Evolutionary conservation across 2,113 vertebrate species (phyloP), one percentile per base, ranked within the genome.

Genomic region (Malurus cyaneus): DNA sequence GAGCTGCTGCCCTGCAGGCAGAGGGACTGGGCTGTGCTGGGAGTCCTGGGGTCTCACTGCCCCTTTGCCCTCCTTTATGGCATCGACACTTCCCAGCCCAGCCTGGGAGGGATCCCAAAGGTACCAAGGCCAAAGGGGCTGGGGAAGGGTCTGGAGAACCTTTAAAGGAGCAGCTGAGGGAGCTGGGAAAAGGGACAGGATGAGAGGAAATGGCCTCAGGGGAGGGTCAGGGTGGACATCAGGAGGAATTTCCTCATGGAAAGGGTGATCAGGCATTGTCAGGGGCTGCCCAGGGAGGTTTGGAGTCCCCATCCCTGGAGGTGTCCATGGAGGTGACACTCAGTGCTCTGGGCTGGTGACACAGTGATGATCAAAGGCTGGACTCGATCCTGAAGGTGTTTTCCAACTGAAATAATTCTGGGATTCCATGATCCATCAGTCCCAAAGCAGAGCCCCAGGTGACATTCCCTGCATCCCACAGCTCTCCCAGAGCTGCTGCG

Each of bases 291-390:
- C n/a, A 60, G 29, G 23, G 24, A 60, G 6, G 8, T 50, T 19
- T 67, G 61, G 46, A 47, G 1, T 66, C 2, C 32, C 12, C 46
- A 66, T 8, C 28, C 28, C 69, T 47, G 53, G 19, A 46, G 24
- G 16, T 53, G 19, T 12, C n/a, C 39, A 18, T 26, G 53, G 39
- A n/a, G 0, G 1, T 52, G 54, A 6, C 56, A 11, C 26, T 59
- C 32, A n/a, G 39, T 24, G 53, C 46, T 39, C 28, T 81, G 46
- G 23, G 52, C 2, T 60, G 19, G 32, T 1, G 28, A 52, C 39
- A 46, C 24, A 2, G 46, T 1, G n/a, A 1, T 5, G 9, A 10
- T 41, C 44, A 9, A 6, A 29, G 29, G 6, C 0, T 60, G 46
- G 13, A 4, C 19, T 74, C 13, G 1, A 12, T 29, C 66, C 29